Conservation (phyloP, 2,113 vertebrate genomes). For the Cephalopholis sonnerati region DNA sequence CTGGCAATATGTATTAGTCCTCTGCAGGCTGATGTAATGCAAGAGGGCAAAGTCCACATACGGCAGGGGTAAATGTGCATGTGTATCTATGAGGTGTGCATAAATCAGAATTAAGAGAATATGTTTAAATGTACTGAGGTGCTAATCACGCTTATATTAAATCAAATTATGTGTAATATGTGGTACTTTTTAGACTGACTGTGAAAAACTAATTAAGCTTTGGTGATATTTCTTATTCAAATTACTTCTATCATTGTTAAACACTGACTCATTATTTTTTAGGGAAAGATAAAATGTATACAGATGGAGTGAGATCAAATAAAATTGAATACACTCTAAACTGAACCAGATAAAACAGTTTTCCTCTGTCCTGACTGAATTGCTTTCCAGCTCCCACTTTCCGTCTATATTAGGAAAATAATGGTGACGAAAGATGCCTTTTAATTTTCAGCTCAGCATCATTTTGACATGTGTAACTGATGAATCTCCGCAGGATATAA, state of each 20-base stretch:
- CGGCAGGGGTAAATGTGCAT: conserved; percentile 2
- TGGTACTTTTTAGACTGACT: neutral
- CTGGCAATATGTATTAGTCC: conserved; percentile 55
- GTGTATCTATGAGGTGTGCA: neutral
- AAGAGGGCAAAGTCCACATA: conserved; percentile 23
- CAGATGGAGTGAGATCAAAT: conserved; percentile 31
- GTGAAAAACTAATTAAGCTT: neutral
- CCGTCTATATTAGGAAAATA: conserved; percentile 62
- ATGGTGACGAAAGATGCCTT: conserved; percentile 69
- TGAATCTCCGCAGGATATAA: conserved; percentile 80
- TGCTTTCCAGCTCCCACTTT: conserved; percentile 49
- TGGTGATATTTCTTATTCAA: conserved; percentile 7
- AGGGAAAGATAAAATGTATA: conserved; percentile 1
- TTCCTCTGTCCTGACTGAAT: conserved; percentile 28
- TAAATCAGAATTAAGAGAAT: neutral
- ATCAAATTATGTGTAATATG: neutral
- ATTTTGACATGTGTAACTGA: conserved; percentile 78
- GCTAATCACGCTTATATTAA: neutral
- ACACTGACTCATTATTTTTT: neutral
- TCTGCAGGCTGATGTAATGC: conserved; percentile 41
- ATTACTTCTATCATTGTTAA: neutral
- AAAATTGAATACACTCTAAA: conserved; percentile 15
- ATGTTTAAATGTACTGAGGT: neutral
- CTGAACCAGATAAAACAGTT: conserved; percentile 32
- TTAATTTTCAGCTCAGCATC: conserved; percentile 83